phyloP scores from a whole-genome alignment of 2,797 vertebrate genomes.

The Dallia pectoralis region DNA sequence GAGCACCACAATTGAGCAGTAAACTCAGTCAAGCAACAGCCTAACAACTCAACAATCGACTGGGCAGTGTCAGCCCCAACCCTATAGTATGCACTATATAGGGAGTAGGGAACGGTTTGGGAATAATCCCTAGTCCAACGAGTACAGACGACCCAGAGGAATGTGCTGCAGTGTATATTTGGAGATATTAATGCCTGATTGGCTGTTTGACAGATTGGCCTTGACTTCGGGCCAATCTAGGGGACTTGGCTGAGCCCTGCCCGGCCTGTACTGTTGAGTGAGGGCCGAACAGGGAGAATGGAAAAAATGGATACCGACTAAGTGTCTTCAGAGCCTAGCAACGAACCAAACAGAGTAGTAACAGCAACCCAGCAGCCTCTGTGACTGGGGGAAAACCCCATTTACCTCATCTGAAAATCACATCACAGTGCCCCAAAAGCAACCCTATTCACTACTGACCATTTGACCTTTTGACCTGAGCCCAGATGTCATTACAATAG shows the following conservation, averaged over 20 bases:
- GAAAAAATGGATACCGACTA: conserved; percentile 36
- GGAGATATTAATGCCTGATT: conserved; percentile 70
- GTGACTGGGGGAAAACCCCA: conserved; percentile 22
- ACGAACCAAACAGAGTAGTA: conserved; percentile 65
- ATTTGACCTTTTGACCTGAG: not conserved
- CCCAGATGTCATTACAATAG: conserved; percentile 20
- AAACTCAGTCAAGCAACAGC: too few relatives aligned
- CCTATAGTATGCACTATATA: not conserved
- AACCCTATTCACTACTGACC: not conserved
- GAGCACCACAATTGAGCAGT: too few relatives aligned
- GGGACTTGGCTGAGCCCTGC: conserved; percentile 20
- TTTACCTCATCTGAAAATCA: conserved; percentile 4
- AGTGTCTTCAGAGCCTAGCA: conserved; percentile 59
- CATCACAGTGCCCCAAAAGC: not conserved
- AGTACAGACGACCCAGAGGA: conserved; percentile 41
- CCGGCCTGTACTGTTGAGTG: conserved; percentile 29
- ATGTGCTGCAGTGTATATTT: conserved; percentile 56
- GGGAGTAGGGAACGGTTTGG: not conserved
- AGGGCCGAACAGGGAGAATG: conserved; percentile 32
- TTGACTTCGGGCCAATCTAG: conserved; percentile 20
- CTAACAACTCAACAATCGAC: too few relatives aligned
- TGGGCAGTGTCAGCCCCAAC: too few relatives aligned
- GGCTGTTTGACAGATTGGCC: conserved; percentile 56
- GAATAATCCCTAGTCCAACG: conserved; percentile 2
- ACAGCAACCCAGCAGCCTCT: conserved; percentile 42